phyloP scores from a whole-genome alignment of 2,797 vertebrate genomes.

The Poeciliopsis turneri region DNA sequence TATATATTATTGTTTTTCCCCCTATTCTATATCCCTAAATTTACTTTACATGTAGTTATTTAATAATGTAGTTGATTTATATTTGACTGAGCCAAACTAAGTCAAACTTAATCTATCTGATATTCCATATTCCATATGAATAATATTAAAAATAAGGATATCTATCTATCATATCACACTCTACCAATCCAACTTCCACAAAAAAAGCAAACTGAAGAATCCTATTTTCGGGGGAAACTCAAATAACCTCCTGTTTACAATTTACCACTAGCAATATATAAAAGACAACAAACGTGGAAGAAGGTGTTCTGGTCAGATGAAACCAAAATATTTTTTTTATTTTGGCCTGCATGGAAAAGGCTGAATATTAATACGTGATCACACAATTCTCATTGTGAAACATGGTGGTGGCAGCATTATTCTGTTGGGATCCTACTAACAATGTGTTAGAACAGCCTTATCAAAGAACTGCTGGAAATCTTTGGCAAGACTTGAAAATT shows the following conservation, averaged over 20 bases:
- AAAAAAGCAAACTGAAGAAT: background rate
- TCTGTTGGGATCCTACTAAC: background rate
- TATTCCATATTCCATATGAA: background rate
- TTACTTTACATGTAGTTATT: background rate
- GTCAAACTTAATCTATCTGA: background rate
- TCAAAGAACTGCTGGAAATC: background rate
- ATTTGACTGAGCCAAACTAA: background rate
- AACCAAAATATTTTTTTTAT: background rate
- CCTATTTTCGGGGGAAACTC: background rate
- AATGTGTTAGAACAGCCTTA: background rate
- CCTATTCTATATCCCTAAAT: background rate
- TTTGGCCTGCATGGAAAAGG: background rate
- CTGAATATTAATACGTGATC: background rate
- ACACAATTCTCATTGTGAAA: background rate
- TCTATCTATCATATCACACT: background rate
- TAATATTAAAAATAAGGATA: background rate
- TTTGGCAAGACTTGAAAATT: background rate
- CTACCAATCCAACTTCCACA: background rate
- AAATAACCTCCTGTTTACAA: background rate
- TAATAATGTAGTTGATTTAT: background rate
- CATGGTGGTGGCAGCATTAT: background rate
- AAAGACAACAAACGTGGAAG: background rate
- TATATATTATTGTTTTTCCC: background rate
- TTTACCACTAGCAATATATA: background rate
- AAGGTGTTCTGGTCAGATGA: background rate